A percentile compares a stretch with the other conserved stretches of the same genome.
phyloP scores from a whole-genome alignment of 2,888 invertebrate genomes.

The Scotopteryx bipunctaria region DNA sequence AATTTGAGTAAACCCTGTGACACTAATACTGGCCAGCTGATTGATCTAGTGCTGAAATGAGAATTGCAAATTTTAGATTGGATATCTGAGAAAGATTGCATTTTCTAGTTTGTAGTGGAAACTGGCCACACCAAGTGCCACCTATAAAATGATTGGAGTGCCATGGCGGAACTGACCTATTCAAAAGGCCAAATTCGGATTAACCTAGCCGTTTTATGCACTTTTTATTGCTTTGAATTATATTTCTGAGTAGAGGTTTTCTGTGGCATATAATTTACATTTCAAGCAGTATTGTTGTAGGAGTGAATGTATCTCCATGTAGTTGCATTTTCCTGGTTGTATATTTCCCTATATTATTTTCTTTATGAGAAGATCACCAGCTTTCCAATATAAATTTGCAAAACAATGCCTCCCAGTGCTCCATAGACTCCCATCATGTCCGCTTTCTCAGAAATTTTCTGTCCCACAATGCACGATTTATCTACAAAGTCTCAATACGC shows the following conservation, averaged over 20 bases:
- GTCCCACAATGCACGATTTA: constrained; percentile 22
- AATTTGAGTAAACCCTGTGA: constrained; percentile 57
- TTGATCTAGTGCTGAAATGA: constrained; percentile 49
- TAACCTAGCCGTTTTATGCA: not conserved
- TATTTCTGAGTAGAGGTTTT: not conserved
- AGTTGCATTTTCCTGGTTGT: too few species aligned
- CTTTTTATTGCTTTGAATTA: not conserved
- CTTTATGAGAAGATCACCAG: not conserved
- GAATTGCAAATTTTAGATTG: constrained; percentile 32
- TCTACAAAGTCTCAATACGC: constrained; percentile 28
- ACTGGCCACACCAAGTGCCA: constrained; percentile 1
- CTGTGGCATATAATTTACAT: too few species aligned
- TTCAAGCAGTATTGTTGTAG: too few species aligned
- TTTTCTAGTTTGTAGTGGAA: constrained; percentile 26
- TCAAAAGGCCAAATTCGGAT: constrained; percentile 3
- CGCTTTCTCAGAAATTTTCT: constrained; percentile 22
- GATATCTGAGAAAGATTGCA: constrained; percentile 20
- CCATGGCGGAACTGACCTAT: constrained; percentile 4
- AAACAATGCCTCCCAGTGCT: too few species aligned
- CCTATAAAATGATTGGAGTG: constrained; percentile 6
- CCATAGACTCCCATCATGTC: not conserved
- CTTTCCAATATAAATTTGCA: too few species aligned
- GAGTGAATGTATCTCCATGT: too few species aligned
- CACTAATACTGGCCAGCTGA: constrained; percentile 59
- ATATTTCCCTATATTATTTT: not conserved